Conservation (phyloP, 2,113 vertebrate genomes). For the Xiphophorus maculatus region DNA sequence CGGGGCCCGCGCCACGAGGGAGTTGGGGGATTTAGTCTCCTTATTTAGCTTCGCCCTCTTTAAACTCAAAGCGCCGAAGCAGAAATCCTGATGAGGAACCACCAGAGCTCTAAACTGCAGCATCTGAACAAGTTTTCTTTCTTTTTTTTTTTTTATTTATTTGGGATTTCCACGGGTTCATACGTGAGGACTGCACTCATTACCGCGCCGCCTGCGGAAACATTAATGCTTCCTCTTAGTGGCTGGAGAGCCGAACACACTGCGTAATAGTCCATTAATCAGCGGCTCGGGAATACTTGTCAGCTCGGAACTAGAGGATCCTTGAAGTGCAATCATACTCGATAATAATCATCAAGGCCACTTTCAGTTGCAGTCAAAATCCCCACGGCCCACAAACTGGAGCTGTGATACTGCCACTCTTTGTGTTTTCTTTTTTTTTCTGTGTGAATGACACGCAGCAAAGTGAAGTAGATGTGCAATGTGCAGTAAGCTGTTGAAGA, state of each 20-base stretch:
- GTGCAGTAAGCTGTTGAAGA: slow-evolving; percentile 37
- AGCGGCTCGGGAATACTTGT: slow-evolving; percentile 45
- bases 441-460: slow-evolving; percentile 20
- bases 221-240: slow-evolving; percentile 38
- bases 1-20: slow-evolving; percentile 50
- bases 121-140: slow-evolving; percentile 24
- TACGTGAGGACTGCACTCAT: slow-evolving; percentile 41
- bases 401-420: slow-evolving; percentile 8
- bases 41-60: slow-evolving; percentile 59
- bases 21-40: slow-evolving; percentile 62
- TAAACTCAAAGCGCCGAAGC: slow-evolving; percentile 47
- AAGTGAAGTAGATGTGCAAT: slow-evolving; percentile 33
- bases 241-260: slow-evolving; percentile 52
- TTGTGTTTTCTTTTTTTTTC: slow-evolving; percentile 16
- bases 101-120: slow-evolving; percentile 45
- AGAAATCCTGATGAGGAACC: slow-evolving; percentile 54
- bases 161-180: slow-evolving; percentile 25
- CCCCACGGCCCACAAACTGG: slow-evolving; percentile 19
- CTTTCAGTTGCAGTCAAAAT: slow-evolving; percentile 27
- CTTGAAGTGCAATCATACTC: slow-evolving; percentile 67
- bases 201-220: slow-evolving; percentile 52
- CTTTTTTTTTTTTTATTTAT: neutral
- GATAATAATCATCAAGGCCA: slow-evolving; percentile 55
- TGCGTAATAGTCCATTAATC: slow-evolving; percentile 65
- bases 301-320: slow-evolving; percentile 49